Evolutionary conservation across 2,888 invertebrate species (phyloP).

Genomic region (Pomacea canaliculata): DNA sequence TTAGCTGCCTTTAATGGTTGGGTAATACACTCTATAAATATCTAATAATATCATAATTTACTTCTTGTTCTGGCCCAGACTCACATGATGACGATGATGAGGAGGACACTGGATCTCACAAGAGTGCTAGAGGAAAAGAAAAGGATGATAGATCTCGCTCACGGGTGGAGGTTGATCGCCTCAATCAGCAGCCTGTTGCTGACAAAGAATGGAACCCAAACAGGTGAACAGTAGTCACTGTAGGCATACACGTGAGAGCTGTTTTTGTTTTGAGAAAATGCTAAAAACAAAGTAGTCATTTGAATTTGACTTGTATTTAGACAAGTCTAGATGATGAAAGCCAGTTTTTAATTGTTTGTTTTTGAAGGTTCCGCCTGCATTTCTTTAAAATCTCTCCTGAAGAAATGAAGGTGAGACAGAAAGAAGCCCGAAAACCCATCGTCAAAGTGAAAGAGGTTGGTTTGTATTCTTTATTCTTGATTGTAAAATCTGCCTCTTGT

Average conservation of each 20-base stretch:
- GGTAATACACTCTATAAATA: no score
- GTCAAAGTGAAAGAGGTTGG: conserved; percentile 46
- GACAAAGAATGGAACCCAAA: conserved; percentile 29
- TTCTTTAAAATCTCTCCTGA: conserved; percentile 85
- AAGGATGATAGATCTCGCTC: not conserved
- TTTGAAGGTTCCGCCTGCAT: conserved; percentile 79
- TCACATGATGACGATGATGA: conserved; percentile 25
- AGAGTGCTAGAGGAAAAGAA: not conserved
- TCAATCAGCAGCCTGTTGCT: conserved; percentile 53
- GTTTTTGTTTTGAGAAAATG: no score
- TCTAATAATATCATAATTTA: no score
- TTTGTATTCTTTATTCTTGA: not conserved
- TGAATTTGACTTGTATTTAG: no score
- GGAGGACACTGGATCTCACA: conserved; percentile 5
- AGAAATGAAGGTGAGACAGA: conserved; percentile 79
- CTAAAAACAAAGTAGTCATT: no score
- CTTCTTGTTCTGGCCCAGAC: not conserved
- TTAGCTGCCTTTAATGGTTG: no score
- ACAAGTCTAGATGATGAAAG: not conserved
- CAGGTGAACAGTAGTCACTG: conserved; percentile 34
- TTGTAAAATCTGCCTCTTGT: no score
- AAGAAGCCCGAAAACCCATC: conserved; percentile 73
- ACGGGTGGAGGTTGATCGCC: conserved; percentile 37
- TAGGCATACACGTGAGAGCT: no score
- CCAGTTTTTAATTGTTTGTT: not conserved